These are phyloP conservation scores for Trileptium ribeirensis DNA, from an alignment of 2,888 invertebrate genomes.

Conservation along the genomic window DNA sequence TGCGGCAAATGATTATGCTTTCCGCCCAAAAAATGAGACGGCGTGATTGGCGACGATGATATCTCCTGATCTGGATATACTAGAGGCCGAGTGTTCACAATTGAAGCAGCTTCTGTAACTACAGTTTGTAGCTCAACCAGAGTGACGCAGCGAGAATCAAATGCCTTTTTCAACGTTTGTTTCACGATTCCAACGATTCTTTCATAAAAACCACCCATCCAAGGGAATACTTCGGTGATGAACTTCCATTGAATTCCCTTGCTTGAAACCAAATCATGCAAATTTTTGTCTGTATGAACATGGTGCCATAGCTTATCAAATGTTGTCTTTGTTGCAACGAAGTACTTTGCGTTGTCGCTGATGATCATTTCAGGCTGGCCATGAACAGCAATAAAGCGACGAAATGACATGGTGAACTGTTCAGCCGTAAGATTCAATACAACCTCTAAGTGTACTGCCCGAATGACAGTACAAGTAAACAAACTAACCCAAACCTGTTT, in stretches of 20 bases:
- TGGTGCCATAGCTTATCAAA: slow-evolving; percentile 34
- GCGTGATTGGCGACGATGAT: background rate
- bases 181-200: background rate
- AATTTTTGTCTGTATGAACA: background rate
- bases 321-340: slow-evolving; percentile 31
- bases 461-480: slow-evolving; percentile 17
- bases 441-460: slow-evolving; percentile 18
- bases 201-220: background rate
- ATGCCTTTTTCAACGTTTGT: background rate
- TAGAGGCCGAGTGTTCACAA: slow-evolving; percentile 7
- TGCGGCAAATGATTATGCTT: background rate
- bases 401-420: slow-evolving; percentile 44
- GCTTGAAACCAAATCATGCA: background rate
- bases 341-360: slow-evolving; percentile 53
- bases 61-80: background rate
- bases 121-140: slow-evolving; percentile 8
- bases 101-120: background rate
- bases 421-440: slow-evolving; percentile 40
- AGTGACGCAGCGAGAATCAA: background rate
- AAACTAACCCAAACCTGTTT: slow-evolving; percentile 17
- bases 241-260: background rate
- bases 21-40: background rate
- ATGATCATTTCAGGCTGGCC: slow-evolving; percentile 47
- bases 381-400: slow-evolving; percentile 40
- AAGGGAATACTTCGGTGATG: background rate